Base-by-base conservation (phyloP, 1,140 invertebrate species). In the Drosophila nasuta region DNA sequence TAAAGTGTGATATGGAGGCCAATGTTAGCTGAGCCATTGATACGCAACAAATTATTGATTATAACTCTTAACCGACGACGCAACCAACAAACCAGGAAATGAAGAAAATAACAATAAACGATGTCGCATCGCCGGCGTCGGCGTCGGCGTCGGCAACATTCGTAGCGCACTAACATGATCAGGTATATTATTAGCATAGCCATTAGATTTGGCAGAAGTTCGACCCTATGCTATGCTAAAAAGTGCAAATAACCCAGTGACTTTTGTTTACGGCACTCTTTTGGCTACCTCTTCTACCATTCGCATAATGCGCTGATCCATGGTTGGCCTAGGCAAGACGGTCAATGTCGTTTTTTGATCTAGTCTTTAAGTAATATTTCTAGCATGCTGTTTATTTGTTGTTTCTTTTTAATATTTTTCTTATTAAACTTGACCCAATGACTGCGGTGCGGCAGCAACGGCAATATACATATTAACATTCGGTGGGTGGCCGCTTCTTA, bases 311-410 rank as follows among this genome's bases (percentile, higher is more conserved):
- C 41, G 11, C n/a, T 43, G 60, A 15, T 11, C 60, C 35, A 38
- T 48, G 49, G 17, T 15, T 65, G 45, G 68, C 71, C 75, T 52
- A 67, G 81, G 45, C 71, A 91, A 88, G 80, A 78, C 82, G 87
- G 87, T 91, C 87, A 91, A 91, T 91, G 87, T 28, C 88, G 87
- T 91, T 91, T 91, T 87, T 91, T 91, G 87, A 91, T 91, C 87
- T 91, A 91, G 80, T 81, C 87, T 75, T 25, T 66, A 35, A 49
- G 73, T 54, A 83, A 75, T 81, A 66, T 88, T 85, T 81, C 77
- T 89, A 88, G 77, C 67, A 71, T 67, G 15, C 28, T 65, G 43
- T 59, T 66, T 59, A 11, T 25, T 20, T 38, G 35, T 38, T 38
- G 35, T 38, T 38, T 38, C 35, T 38, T 38, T 38, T 38, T 10